These are phyloP conservation scores for Ryuthela nishihirai DNA, from an alignment of 2,888 invertebrate species.

Conservation along the genomic window DNA sequence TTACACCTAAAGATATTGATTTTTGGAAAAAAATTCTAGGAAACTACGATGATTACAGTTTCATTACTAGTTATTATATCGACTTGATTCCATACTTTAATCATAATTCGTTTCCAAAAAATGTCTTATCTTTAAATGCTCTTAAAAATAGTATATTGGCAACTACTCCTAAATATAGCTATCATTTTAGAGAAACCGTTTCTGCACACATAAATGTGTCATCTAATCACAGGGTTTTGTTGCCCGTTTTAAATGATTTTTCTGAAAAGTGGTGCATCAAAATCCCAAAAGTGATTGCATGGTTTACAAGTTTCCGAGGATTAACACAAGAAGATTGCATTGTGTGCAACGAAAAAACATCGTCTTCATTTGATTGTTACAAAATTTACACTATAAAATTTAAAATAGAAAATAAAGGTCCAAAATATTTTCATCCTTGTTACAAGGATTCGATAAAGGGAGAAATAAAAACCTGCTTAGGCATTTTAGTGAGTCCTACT, in stretches of 20 bases:
- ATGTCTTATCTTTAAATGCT: constrained; percentile 10
- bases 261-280: constrained; percentile 4
- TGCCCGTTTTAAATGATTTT: background rate
- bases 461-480: constrained; percentile 2
- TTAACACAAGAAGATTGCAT: constrained; percentile 22
- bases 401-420: background rate
- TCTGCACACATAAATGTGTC: constrained; percentile 3
- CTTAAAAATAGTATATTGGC: constrained; percentile 13
- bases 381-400: constrained; percentile 10
- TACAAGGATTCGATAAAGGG: background rate
- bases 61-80: constrained; percentile 10
- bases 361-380: constrained; percentile 4
- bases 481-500: background rate
- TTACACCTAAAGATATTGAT: constrained; percentile 8
- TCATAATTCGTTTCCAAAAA: constrained; percentile 20
- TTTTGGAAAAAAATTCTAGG: constrained; percentile 5
- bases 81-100: constrained; percentile 12
- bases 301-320: constrained; percentile 12
- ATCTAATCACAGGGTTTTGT: background rate
- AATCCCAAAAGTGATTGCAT: constrained; percentile 6
- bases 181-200: constrained; percentile 8
- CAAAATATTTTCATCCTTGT: background rate
- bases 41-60: background rate
- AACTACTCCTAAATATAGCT: constrained; percentile 6
- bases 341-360: background rate